Evolutionary conservation across 2,888 invertebrate genomes (phyloP), one percentile per base, ranked within the genome.

Genomic region (Tenthredo scrophulariae): DNA sequence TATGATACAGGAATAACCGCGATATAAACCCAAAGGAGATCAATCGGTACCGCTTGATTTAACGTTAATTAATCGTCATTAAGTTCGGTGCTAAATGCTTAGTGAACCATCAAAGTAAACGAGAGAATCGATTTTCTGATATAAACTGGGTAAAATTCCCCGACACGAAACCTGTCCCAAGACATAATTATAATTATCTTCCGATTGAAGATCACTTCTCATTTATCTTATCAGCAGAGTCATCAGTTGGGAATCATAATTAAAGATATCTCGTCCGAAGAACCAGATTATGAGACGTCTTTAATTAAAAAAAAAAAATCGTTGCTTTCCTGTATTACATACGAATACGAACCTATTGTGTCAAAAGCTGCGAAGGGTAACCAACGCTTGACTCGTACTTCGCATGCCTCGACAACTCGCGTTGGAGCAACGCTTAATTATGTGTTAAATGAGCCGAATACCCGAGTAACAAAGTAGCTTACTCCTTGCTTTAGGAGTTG

Each of bases 371-470:
- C 86, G 89, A 89, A 87, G 86, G 87, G 85, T 80, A 84, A 72
- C 77, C 80, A n/a, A 22, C 65, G 54, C 40, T 33, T 46, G 70
- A 43, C 84, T 83, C 83, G 86, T 86, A 87, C 88, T 87, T 87
- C 87, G 87, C 86, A 87, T 87, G 87, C 88, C 88, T 85, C 86
- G 87, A 87, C 88, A 85, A 86, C 84, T 87, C 85, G 86, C 85
- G 86, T 86, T 88, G 87, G 87, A 87, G 86, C 85, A 86, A 84
- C 88, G 87, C 87, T 89, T 89, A 89, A 89, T 89, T 90, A 89
- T 88, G 88, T 86, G 87, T 85, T 86, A 89, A 90, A 90, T 88
- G 89, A 89, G 89, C 88, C 88, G 89, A 89, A 87, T 75, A 86
- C 86, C 67, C 67, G 75, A 58, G 84, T 85, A 82, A 85, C 84